Conservation (phyloP, 1,140 invertebrate species). For the Diachasma alloeum region DNA sequence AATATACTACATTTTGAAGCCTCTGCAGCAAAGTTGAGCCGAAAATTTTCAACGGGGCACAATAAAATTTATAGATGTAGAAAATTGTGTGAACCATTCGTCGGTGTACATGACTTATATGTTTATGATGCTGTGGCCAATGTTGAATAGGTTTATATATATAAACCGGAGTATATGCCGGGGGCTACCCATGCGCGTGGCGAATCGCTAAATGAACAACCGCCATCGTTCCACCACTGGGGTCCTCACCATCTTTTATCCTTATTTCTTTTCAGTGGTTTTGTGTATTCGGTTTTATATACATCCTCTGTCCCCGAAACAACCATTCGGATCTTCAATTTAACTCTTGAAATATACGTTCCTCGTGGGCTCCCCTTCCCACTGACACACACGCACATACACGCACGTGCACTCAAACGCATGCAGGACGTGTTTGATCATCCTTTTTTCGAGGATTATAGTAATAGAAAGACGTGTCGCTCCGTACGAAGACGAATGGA, state of each 20-base stretch:
- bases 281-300: not conserved
- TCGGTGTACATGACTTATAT: not conserved
- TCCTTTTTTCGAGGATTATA: not conserved
- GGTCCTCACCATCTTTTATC: constrained; percentile 7
- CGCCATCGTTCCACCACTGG: constrained; percentile 28
- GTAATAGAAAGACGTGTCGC: not conserved
- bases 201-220: constrained; percentile 43
- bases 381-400: not conserved
- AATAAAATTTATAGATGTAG: not conserved
- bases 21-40: too few species aligned
- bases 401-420: too few species aligned
- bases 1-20: too few species aligned
- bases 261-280: constrained; percentile 17
- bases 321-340: constrained; percentile 28
- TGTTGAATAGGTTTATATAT: constrained; percentile 17
- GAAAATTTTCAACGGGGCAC: too few species aligned
- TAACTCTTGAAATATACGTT: constrained; percentile 35
- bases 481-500: constrained; percentile 9
- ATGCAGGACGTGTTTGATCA: not conserved
- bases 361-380: not conserved
- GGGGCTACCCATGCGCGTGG: constrained; percentile 34
- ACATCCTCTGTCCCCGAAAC: not conserved
- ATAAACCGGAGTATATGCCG: constrained; percentile 26
- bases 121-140: not conserved
- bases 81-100: not conserved